A percentile compares a stretch with the other conserved stretches of the same genome.
Evolutionary conservation across 2,888 invertebrate species (phyloP).

Genomic region (Dynastes tityus): DNA sequence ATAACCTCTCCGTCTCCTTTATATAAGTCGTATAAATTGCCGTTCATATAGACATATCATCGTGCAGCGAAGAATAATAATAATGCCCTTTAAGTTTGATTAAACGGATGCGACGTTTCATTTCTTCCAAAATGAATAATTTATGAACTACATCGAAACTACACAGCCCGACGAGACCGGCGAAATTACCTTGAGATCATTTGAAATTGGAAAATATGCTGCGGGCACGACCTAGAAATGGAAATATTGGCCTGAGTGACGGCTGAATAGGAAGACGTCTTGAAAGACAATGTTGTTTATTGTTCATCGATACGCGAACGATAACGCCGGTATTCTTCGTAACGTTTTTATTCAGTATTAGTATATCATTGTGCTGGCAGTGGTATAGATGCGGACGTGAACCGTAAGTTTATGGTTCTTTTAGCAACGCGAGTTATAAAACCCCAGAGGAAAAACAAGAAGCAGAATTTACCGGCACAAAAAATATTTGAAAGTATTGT

Average conservation of each 20-base stretch:
- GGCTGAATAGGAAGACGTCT: slow-evolving; percentile 20
- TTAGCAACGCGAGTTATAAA: no score
- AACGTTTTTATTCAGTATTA: slow-evolving; percentile 9
- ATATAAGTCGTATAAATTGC: slow-evolving; percentile 43
- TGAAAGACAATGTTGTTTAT: slow-evolving; percentile 32
- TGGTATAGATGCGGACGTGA: no score
- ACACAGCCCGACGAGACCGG: slow-evolving; percentile 36
- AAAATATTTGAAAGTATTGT: background rate
- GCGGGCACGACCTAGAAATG: slow-evolving; percentile 34
- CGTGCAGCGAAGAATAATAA: slow-evolving; percentile 43
- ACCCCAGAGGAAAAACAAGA: no score
- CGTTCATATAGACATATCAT: slow-evolving; percentile 46
- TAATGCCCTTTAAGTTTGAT: slow-evolving; percentile 48
- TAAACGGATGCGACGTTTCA: slow-evolving; percentile 49
- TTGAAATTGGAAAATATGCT: slow-evolving; percentile 46
- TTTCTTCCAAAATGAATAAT: slow-evolving; percentile 49
- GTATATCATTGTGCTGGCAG: background rate
- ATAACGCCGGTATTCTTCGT: slow-evolving; percentile 4
- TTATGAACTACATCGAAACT: slow-evolving; percentile 49
- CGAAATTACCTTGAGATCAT: slow-evolving; percentile 46
- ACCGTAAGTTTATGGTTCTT: no score
- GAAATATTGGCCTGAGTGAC: slow-evolving; percentile 35
- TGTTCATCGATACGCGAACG: slow-evolving; percentile 9
- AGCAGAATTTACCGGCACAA: no score
- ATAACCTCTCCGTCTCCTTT: slow-evolving; percentile 28